These are phyloP conservation scores for Phoeniculus purpureus DNA, from an alignment of 2,797 vertebrate genomes.

Conservation along the genomic window DNA sequence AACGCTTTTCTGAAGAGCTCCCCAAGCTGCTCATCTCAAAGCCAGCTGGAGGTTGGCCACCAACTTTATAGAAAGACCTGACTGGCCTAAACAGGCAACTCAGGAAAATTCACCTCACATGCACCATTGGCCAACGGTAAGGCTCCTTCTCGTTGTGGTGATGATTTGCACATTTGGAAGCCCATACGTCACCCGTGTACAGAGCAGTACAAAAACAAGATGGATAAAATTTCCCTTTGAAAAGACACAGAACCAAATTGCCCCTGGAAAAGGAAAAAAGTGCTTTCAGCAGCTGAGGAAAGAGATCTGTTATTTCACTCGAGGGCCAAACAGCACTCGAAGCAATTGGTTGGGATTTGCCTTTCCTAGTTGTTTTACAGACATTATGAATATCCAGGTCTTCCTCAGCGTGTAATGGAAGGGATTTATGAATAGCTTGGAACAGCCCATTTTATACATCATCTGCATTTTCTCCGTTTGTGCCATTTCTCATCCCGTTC, in stretches of 20 bases:
- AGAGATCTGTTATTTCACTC: not conserved
- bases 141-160: not conserved
- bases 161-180: not conserved
- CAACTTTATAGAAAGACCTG: not conserved
- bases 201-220: not conserved
- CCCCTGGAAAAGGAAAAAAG: not conserved
- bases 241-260: not conserved
- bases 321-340: not conserved
- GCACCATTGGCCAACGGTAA: accelerated
- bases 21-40: not conserved
- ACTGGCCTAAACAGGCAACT: not conserved
- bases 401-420: accelerated
- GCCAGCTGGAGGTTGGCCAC: not conserved
- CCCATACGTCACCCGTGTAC: not conserved
- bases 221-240: conserved; percentile 23
- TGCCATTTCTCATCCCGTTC: not conserved
- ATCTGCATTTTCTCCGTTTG: not conserved
- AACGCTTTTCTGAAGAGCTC: not conserved
- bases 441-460: not conserved
- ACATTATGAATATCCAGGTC: accelerated
- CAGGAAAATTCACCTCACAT: not conserved
- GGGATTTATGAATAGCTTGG: not conserved
- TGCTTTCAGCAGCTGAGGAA: conserved; percentile 37
- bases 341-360: not conserved
- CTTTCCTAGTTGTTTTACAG: not conserved